phyloP scores from a whole-genome alignment of 2,113 vertebrate genomes.

The Agapornis roseicollis region DNA sequence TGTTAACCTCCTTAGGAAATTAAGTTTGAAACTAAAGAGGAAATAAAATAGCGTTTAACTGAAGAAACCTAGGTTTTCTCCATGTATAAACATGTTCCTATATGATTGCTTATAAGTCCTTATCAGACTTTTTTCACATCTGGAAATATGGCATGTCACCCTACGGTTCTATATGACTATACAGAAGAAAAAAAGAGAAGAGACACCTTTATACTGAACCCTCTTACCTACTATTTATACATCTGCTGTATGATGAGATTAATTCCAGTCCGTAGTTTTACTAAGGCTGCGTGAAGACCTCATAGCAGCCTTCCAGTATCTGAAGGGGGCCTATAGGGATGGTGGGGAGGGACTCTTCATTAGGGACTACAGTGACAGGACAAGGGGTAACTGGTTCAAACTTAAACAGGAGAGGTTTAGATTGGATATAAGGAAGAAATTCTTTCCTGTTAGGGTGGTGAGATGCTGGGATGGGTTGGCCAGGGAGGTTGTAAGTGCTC shows the following conservation, averaged over 20 bases:
- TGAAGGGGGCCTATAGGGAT: too few relatives aligned
- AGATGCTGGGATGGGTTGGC: too few relatives aligned
- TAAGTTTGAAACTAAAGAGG: not conserved
- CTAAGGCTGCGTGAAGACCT: too few relatives aligned
- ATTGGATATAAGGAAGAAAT: too few relatives aligned
- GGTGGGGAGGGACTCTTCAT: too few relatives aligned
- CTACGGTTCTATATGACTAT: not conserved
- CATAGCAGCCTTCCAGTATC: too few relatives aligned
- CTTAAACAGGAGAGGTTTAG: too few relatives aligned
- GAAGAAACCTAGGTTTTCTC: not conserved
- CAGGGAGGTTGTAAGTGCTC: too few relatives aligned
- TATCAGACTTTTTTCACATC: not conserved
- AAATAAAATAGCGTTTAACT: not conserved
- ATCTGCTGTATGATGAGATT: not conserved
- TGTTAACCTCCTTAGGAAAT: not conserved
- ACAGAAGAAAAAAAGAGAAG: not conserved
- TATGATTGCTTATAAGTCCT: not conserved
- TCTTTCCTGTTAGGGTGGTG: too few relatives aligned
- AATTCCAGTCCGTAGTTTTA: not conserved
- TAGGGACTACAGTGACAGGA: too few relatives aligned
- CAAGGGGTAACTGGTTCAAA: too few relatives aligned
- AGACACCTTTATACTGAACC: not conserved
- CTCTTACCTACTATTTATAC: not conserved
- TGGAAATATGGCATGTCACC: not conserved
- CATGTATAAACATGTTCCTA: not conserved